Evolutionary conservation across 2,113 vertebrate species (phyloP), one percentile per base, ranked within the genome.

Genomic region (Austrofundulus limnaeus): DNA sequence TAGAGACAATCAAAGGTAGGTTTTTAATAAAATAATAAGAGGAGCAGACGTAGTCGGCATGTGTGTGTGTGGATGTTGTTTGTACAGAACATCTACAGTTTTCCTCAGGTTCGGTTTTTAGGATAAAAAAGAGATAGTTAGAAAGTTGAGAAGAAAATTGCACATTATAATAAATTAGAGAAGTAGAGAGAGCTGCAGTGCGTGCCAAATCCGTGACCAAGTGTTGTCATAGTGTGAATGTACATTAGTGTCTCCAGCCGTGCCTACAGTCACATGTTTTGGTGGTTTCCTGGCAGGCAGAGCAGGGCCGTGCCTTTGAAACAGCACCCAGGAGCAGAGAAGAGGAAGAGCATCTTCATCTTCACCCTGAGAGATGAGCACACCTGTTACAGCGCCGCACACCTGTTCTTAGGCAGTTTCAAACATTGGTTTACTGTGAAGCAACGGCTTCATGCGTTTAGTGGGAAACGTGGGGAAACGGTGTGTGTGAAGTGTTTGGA

Each of bases 291-390:
- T 74, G 70, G 31, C 62, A 69, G 75, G 67, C 76, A 83, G 73
- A 79, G 61, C 69, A 80, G 74, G 84, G 82, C 78, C 17, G 82
- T 88, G 88, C 88, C 84, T 88, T 87, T 84, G 85, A 82, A 79
- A 80, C 58, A 80, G 59, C 77, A 84, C 64, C 79, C 71, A 68
- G 53, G 61, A 70, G 65, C 56, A 54, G 62, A 78, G 61, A 63
- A 71, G 78, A 80, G 57, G 52, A 50, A 75, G 70, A 69, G 41
- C 50, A 55, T 67, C 53, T 61, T 69, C 59, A 60, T 69, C 68
- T 62, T 75, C 65, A 70, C 72, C 60, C 59, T 48, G 61, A 79
- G 53, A 66, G 45, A 61, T 25, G 21, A 77, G 67, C 56, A 75
- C 48, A 75, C 69, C 54, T 77, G 58, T 39, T 64, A 61, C 68